Base-by-base conservation (phyloP, 2,888 invertebrate species). In the Heliothis peltigera region DNA sequence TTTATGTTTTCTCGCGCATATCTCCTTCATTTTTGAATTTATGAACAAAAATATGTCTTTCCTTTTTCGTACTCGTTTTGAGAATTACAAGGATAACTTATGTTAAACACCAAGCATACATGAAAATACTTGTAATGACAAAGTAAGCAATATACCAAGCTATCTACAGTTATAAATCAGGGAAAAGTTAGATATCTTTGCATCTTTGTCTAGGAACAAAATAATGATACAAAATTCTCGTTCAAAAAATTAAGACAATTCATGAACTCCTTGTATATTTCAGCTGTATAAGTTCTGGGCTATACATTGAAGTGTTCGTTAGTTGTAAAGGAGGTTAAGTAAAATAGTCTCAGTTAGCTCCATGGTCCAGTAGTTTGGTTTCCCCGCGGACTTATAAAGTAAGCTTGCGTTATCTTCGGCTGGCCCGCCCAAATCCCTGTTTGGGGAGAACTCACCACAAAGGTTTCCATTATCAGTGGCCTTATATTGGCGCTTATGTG, bases 331-430 rank as follows among this genome's bases (percentile, higher is more conserved):
- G 61, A 49, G 64, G 64, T 51, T 22, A 47, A 56, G 59, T 52
- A 63, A 71, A 70, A 75, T 70, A 25, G 56, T 65, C 46, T 46
- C 70, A 75, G 71, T 81, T 74, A 67, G 70, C 21, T 60, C 58
- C 25, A 55, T 56, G 64, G 80, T 47, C 53, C 68, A 70, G 60
- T 71, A 80, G 80, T 82, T 68, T 57, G 35, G 63, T 62, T 35
- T 74, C 78, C 72, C 79, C 35, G 57, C 42, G 75, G 79, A 52
- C 73, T 79, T 76, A 73, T 79, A 79, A 80, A 74, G 44, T 76
- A 74, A 76, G 77, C 70, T 72, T 70, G 57, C 66, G 55, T 77
- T 80, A 80, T 80, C 77, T 77, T 65, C 47, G 48, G 48, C 57
- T 54, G 21, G 35, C 7, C 28, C 44, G 22, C 28, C 56, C 1